Evolutionary conservation across 2,113 vertebrate genomes (phyloP).

Genomic region (Tupaia chinensis): DNA sequence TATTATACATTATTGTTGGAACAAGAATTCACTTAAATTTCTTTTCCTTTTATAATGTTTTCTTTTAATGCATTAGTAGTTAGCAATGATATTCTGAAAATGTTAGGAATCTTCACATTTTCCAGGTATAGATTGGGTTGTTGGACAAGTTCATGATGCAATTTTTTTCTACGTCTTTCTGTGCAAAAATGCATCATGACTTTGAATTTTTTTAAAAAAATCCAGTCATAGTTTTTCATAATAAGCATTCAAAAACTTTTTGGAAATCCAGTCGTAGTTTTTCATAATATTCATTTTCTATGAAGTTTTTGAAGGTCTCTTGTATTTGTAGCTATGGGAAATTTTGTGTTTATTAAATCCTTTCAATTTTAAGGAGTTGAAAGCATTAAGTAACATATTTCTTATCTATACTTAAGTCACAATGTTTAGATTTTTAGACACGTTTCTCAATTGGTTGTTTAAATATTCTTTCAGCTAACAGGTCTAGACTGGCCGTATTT

Average conservation of each 20-base stretch:
- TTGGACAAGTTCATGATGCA: too few relatives aligned
- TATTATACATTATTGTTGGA: background rate
- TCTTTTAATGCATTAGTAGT: background rate
- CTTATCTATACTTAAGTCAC: background rate
- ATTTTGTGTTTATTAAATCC: background rate
- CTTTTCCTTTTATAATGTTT: background rate
- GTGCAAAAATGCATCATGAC: too few relatives aligned
- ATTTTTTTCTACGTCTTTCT: too few relatives aligned
- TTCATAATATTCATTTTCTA: too few relatives aligned
- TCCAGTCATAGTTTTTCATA: too few relatives aligned
- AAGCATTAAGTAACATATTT: background rate
- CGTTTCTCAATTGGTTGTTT: background rate
- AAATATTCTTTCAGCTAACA: background rate
- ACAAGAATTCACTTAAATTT: conserved; percentile 7
- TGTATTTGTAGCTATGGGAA: background rate
- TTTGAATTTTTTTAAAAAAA: too few relatives aligned
- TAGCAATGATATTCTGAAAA: background rate
- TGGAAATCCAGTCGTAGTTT: too few relatives aligned
- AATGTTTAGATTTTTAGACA: background rate
- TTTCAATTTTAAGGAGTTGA: conserved; percentile 11
- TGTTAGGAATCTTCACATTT: background rate
- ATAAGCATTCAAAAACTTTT: too few relatives aligned
- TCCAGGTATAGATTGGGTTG: background rate
- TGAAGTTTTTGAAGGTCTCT: too few relatives aligned
- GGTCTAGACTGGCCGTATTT: background rate